Conservation (phyloP, 2,888 invertebrate species). For the Melanostoma mellinum region DNA sequence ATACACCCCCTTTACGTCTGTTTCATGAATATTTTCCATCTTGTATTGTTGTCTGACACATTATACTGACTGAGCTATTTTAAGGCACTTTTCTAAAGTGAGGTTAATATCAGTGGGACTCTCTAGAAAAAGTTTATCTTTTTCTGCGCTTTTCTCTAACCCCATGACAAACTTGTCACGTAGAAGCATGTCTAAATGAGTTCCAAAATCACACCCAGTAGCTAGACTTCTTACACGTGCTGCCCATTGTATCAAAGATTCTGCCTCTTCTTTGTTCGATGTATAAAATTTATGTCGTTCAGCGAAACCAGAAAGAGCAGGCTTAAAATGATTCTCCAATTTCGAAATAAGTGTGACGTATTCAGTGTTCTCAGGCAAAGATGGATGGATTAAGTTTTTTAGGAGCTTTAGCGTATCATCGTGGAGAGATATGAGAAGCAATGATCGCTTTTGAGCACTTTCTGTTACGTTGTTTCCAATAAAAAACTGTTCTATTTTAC, state of each 20-base stretch:
- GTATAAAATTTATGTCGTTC: neutral
- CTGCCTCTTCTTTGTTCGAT: neutral
- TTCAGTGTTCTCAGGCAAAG: neutral
- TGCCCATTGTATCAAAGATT: neutral
- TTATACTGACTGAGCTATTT: neutral
- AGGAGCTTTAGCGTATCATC: conserved; percentile 9
- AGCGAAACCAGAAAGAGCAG: neutral
- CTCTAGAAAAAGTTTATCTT: neutral
- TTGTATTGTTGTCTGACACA: neutral
- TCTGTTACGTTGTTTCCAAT: conserved; percentile 13
- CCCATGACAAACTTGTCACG: too few relatives aligned
- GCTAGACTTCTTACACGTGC: too few relatives aligned
- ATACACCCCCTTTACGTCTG: too few relatives aligned
- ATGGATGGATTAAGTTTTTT: conserved; percentile 9
- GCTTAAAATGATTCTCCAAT: neutral
- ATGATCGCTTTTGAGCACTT: neutral
- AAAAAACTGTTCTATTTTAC: conserved; percentile 27
- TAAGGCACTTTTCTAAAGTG: neutral
- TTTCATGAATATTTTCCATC: too few relatives aligned
- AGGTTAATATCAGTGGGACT: neutral
- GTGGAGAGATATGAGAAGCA: conserved; percentile 14
- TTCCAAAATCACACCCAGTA: too few relatives aligned
- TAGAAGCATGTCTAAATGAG: too few relatives aligned
- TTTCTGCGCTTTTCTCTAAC: too few relatives aligned
- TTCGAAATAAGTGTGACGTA: too few relatives aligned